Evolutionary conservation across 2,888 invertebrate species (phyloP), one percentile per base, ranked within the genome.

Genomic region (Acleris laterana): DNA sequence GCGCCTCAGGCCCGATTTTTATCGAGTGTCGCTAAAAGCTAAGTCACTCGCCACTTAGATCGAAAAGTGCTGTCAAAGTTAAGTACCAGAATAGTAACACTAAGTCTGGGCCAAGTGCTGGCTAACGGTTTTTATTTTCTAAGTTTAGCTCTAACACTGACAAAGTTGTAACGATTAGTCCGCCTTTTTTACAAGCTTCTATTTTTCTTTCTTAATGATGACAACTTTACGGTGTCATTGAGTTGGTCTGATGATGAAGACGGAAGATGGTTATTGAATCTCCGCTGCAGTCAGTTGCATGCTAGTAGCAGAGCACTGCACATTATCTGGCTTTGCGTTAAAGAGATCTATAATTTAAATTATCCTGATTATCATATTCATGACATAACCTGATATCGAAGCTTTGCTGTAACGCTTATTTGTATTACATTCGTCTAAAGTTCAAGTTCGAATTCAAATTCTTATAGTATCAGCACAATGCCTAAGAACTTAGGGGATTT

Each of bases 1-100:
- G 53, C 53, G 60, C 63, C 52, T 11, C 48, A 16, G 52, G 63
- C 53, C 59, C 22, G 59, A 64, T 60, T 64, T 59, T 64, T 64
- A 64, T 60, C 63, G 62, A 50, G 32, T 53, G 52, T 9, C 17
- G 38, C 64, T 64, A 55, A 60, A 64, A 64, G 64, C 53, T 25
- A 53, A 59, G 58, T 52, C 51, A 32, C 28, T 52, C 63, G 48
- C 25, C 62, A 49, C 48, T 59, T 44, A 28, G 63, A 60, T 50
- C 42, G 64, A 59, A 48, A 53, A 64, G 64, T 22, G 49, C 59
- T 60, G 59, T 49, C 59, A 55, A 64, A 60, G 49, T 60, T 55
- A 28, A 42, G 49, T n/a, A 49, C 64, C 59, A 49, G 64, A 64
- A 64, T 64, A 60, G 59, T 59, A 19, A 59, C 57, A 42, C 53